These are phyloP conservation scores for Nipponacmea schrenckii DNA, from an alignment of 2,888 invertebrate species.

Conservation along the genomic window DNA sequence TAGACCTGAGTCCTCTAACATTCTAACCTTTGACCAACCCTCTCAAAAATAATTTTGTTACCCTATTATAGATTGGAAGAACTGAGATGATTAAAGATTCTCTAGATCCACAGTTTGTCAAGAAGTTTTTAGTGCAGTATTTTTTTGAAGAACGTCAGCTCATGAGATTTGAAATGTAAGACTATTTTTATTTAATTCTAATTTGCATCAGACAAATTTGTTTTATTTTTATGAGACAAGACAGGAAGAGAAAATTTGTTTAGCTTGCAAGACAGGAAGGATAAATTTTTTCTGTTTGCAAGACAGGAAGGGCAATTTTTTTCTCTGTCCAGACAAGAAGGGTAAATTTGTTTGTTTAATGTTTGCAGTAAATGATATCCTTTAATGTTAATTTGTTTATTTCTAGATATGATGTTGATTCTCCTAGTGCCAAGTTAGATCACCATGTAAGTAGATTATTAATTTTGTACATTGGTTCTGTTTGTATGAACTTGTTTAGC, in stretches of 20 bases:
- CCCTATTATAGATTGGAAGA: slow-evolving; percentile 66
- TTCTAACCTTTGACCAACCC: background rate
- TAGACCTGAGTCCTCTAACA: background rate
- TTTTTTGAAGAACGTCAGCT: slow-evolving; percentile 63
- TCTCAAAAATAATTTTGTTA: slow-evolving; percentile 11
- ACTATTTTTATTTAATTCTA: background rate
- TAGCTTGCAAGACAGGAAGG: background rate
- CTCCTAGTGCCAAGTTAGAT: slow-evolving; percentile 36
- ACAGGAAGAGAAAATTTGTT: slow-evolving; percentile 1
- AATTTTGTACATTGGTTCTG: background rate
- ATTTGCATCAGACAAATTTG: background rate
- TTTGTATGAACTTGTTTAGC: no score
- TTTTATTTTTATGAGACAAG: background rate
- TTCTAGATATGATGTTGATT: slow-evolving; percentile 54
- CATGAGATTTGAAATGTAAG: slow-evolving; percentile 54
- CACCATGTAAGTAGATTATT: slow-evolving; percentile 46
- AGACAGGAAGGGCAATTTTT: background rate
- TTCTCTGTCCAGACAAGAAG: background rate
- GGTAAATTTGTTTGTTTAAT: no score
- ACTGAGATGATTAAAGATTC: slow-evolving; percentile 71
- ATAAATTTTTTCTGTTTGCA: no score
- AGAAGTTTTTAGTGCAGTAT: slow-evolving; percentile 60
- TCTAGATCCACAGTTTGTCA: slow-evolving; percentile 72
- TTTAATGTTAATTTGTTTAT: slow-evolving; percentile 9
- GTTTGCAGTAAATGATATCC: background rate